Conservation (phyloP, 1,140 invertebrate species). For the Halotydeus destructor region DNA sequence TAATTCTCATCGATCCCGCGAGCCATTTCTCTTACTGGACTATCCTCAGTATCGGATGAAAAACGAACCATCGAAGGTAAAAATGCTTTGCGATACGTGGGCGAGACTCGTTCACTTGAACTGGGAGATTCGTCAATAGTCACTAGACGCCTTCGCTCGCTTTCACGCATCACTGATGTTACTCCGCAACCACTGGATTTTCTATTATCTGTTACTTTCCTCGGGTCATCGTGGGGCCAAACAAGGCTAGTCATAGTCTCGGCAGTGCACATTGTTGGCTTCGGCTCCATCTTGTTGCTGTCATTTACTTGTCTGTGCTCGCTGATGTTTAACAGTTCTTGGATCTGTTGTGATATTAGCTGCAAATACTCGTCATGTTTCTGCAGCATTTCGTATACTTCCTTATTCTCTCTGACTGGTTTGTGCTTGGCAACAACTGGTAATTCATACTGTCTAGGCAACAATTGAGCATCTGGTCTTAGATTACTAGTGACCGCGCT, state of each 20-base stretch:
- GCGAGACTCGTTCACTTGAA: too few species aligned
- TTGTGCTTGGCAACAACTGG: neutral
- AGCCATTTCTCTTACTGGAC: neutral
- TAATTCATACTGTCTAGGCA: neutral
- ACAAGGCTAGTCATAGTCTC: neutral
- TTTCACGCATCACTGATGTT: neutral
- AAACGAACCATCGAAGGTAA: neutral
- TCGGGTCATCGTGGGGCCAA: neutral
- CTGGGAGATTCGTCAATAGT: neutral
- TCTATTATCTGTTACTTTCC: neutral
- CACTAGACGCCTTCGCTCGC: too few species aligned
- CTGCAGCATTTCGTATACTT: constrained; percentile 1
- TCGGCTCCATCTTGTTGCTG: neutral
- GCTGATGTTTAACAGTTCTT: constrained; percentile 8
- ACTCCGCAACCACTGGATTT: neutral
- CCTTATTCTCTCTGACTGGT: neutral
- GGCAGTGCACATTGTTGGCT: neutral
- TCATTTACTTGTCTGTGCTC: neutral
- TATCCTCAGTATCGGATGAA: too few species aligned
- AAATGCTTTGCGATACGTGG: neutral
- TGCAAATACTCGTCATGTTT: constrained; percentile 7
- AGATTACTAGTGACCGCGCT: neutral
- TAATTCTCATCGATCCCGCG: neutral
- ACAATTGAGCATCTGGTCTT: neutral
- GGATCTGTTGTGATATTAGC: constrained; percentile 6